A percentile compares a stretch with the other conserved stretches of the same genome.
Conservation (phyloP, 2,888 invertebrate genomes). For the Euphydryas editha region DNA sequence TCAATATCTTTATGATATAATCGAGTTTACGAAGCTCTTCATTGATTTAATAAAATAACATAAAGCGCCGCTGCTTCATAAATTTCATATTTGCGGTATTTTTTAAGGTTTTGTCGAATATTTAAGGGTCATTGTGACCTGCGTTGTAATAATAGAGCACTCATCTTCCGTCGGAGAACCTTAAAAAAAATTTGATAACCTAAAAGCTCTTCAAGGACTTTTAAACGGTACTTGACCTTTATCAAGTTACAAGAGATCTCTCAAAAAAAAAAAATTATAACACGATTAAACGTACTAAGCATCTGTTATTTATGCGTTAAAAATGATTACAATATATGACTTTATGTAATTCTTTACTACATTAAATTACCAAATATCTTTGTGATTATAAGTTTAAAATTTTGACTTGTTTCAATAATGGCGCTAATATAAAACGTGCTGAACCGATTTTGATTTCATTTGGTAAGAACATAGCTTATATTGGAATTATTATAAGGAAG, state of each 20-base stretch:
- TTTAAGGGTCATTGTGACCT: constrained; percentile 31
- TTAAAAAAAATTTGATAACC: constrained; percentile 5
- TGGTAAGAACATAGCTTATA: no score
- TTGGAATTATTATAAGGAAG: no score
- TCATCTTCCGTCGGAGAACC: constrained; percentile 6
- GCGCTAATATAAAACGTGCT: no score
- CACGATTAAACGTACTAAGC: no score
- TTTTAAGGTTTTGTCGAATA: constrained; percentile 24
- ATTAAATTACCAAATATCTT: no score
- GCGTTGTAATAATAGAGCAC: constrained; percentile 35
- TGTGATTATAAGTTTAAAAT: no score
- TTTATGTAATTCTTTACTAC: no score
- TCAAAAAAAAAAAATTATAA: background rate
- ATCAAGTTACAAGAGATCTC: background rate
- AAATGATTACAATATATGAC: no score
- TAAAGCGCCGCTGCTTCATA: constrained; percentile 6
- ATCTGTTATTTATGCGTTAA: no score
- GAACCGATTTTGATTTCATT: no score
- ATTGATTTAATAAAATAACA: background rate
- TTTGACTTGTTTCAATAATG: no score
- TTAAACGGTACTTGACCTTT: background rate
- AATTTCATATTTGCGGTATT: constrained; percentile 12
- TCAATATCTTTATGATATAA: no score
- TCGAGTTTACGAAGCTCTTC: background rate
- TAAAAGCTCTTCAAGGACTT: background rate